These are phyloP conservation scores for Telenomus remus DNA, from an alignment of 1,140 invertebrate species.

Conservation along the genomic window DNA sequence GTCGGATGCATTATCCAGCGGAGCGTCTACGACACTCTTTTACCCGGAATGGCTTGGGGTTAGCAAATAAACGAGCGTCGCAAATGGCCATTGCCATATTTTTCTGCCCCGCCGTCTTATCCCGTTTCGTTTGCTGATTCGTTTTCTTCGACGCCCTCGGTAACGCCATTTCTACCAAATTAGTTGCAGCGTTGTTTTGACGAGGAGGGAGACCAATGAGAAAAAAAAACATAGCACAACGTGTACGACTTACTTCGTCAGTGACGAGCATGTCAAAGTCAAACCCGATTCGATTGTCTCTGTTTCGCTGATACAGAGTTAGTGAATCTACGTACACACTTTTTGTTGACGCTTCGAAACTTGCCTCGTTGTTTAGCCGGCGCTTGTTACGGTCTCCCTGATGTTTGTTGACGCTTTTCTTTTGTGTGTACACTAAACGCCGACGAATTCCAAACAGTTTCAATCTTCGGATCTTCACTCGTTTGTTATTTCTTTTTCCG, in stretches of 20 bases:
- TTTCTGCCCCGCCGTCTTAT: slow-evolving; percentile 33
- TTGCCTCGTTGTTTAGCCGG: slow-evolving; percentile 24
- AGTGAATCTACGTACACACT: slow-evolving; percentile 35
- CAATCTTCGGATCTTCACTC: neutral
- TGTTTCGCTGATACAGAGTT: slow-evolving; percentile 36
- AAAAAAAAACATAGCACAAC: slow-evolving; percentile 5
- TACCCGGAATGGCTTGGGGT: slow-evolving; percentile 52
- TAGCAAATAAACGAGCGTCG: slow-evolving; percentile 60
- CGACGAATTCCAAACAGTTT: neutral
- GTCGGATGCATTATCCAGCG: slow-evolving; percentile 58
- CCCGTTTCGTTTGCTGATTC: slow-evolving; percentile 20
- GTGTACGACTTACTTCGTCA: slow-evolving; percentile 1
- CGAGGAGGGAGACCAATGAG: neutral
- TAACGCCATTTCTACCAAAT: slow-evolving; percentile 38
- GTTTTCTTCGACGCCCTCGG: slow-evolving; percentile 33
- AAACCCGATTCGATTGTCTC: slow-evolving; percentile 35
- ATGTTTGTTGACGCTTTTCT: slow-evolving; percentile 29
- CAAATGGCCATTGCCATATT: slow-evolving; percentile 60
- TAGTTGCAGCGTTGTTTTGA: slow-evolving; percentile 23
- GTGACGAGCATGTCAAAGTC: slow-evolving; percentile 35
- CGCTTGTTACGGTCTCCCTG: slow-evolving; percentile 21
- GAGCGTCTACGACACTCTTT: slow-evolving; percentile 55
- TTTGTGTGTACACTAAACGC: slow-evolving; percentile 14
- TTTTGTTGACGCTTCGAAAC: slow-evolving; percentile 19
- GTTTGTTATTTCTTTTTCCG: neutral